Percentiles rank a stretch among this genome's conserved stretches.
Evolutionary conservation across 2,888 invertebrate genomes (phyloP).

Genomic region (Eugnorisma glareosa): DNA sequence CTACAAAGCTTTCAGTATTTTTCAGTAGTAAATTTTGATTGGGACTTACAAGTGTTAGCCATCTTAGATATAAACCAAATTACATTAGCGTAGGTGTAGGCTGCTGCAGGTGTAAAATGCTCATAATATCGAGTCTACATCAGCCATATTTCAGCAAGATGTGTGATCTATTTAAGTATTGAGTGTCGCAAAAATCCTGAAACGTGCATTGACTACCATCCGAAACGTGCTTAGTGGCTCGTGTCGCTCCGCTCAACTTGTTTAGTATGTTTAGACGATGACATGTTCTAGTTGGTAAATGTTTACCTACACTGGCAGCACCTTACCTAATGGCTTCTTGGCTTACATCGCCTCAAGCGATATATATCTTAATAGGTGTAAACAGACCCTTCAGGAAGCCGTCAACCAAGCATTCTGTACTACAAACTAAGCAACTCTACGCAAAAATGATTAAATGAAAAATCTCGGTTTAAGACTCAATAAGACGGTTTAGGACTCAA

Average conservation of each 20-base stretch:
- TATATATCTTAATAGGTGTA: conserved; percentile 18
- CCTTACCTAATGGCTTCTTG: conserved; percentile 48
- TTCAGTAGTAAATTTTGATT: background rate
- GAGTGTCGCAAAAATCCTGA: conserved; percentile 35
- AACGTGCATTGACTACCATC: conserved; percentile 40
- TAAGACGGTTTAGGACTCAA: background rate
- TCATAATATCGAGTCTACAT: background rate
- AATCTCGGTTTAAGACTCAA: background rate
- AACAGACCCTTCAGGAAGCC: background rate
- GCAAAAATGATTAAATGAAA: background rate
- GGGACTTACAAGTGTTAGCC: background rate
- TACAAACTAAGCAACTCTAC: background rate
- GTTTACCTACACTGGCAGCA: conserved; percentile 62
- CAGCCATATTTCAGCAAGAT: conserved; percentile 18
- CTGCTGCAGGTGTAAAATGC: background rate
- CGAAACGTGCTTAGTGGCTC: conserved; percentile 49
- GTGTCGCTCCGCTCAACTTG: conserved; percentile 53
- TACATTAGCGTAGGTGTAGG: background rate
- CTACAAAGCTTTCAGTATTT: background rate
- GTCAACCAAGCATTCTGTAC: background rate
- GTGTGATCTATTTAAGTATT: conserved; percentile 27
- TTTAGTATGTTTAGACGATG: conserved; percentile 53
- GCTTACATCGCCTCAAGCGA: conserved; percentile 32
- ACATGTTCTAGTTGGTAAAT: conserved; percentile 52
- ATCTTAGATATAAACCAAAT: background rate